Base-by-base conservation (phyloP, 2,797 vertebrate genomes). In the Sphenopsis melanotis region DNA sequence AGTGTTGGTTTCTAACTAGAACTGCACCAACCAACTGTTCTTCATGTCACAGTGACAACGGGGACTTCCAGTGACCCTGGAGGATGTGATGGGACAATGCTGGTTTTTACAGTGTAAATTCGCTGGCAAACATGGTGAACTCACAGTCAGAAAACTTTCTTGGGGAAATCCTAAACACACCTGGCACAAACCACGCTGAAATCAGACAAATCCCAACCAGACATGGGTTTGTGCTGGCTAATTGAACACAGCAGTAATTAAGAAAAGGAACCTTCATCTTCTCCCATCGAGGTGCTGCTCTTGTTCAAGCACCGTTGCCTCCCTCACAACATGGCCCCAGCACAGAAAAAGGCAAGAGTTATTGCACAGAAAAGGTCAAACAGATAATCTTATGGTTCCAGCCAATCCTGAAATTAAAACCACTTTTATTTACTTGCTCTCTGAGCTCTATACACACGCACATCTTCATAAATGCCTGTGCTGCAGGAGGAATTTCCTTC, bases 281-380 rank as follows among this genome's bases (percentile, higher is more conserved):
- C 78, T 55, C n/a, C 71, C 44, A 47, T 32, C 2, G 16, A 78
- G 32, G 36, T 17, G 21, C 42, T 83, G 74, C 30, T 63, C 52
- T 46, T 55, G n/a, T 59, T 90, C 59, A 55, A 55, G 63, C 29
- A 30, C 32, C 79, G 4, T 44, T 74, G 60, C 65, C n/a, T 68
- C 46, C 8, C 55, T 61, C 23, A 2, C 27, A 50, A 42, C 23
- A 23, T 6, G 37, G 41, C 37, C 52, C 11, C 44, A 68, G 41
- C 16, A 56, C 21, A 53, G 78, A 15, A 26, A 94, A 93, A 68
- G 68, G 63, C 75, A 94, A 79, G 59, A 87, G 69, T 81, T 94
- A 93, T 83, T 91, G 46, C 79, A 94, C n/a, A 61, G 13, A 23
- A 77, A 92, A 94, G 68, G 72, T 95, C 93, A 96, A 68, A 68